Evolutionary conservation across 2,797 vertebrate genomes (phyloP).

Genomic region (Poeciliopsis presidionis): DNA sequence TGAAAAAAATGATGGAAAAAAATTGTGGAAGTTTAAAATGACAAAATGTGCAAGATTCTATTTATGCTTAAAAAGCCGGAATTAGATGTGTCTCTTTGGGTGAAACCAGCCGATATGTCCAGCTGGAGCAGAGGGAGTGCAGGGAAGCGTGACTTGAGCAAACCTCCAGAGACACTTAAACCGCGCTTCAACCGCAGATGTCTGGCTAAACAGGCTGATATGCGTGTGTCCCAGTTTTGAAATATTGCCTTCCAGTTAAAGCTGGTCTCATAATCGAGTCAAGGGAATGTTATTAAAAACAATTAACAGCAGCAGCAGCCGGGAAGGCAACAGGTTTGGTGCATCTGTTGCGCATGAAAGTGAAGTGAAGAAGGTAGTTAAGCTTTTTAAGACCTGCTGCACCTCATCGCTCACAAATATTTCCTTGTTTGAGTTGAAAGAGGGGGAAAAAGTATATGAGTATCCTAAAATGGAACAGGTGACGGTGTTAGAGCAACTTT

Average conservation of each 20-base stretch:
- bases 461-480: neutral
- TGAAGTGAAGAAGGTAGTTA: neutral
- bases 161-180: conserved; percentile 64
- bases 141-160: conserved; percentile 68
- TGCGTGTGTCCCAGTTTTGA: conserved; percentile 19
- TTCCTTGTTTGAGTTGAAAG: neutral
- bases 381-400: neutral
- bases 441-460: neutral
- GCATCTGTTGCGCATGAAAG: conserved; percentile 59
- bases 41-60: neutral
- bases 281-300: conserved; percentile 6
- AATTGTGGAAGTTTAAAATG: neutral
- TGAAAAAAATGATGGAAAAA: neutral
- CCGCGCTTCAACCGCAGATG: conserved; percentile 62
- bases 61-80: conserved; percentile 34
- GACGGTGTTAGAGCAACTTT: neutral
- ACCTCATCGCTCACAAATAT: neutral
- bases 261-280: conserved; percentile 31
- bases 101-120: conserved; percentile 62
- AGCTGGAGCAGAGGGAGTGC: conserved; percentile 67
- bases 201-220: conserved; percentile 37
- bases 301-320: conserved; percentile 25
- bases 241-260: conserved; percentile 49
- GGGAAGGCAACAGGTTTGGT: conserved; percentile 32
- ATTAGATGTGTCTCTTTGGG: conserved; percentile 56